These are phyloP conservation scores for Orchestes rusci DNA, from an alignment of 2,888 invertebrate genomes.

Conservation along the genomic window DNA sequence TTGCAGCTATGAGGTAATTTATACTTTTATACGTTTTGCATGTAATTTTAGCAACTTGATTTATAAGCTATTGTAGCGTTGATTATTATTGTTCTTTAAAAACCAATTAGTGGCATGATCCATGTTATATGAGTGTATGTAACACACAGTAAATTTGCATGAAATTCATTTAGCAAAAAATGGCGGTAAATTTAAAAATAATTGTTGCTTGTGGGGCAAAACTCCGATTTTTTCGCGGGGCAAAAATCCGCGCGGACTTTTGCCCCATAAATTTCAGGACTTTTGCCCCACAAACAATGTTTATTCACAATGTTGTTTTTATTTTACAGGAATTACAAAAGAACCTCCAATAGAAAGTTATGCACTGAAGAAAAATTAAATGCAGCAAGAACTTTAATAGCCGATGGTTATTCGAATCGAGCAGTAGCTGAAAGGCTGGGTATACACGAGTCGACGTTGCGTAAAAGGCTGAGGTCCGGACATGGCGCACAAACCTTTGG, in stretches of 20 bases:
- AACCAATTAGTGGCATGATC: no score
- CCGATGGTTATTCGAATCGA: slow-evolving; percentile 4
- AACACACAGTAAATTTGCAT: no score
- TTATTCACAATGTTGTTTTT: no score
- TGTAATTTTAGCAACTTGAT: neutral
- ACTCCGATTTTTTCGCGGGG: slow-evolving; percentile 3
- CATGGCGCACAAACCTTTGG: slow-evolving; percentile 1
- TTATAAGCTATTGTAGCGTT: neutral
- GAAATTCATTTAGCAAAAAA: no score
- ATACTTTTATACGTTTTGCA: slow-evolving; percentile 1
- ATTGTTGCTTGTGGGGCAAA: slow-evolving; percentile 5
- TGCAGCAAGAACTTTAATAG: slow-evolving; percentile 1
- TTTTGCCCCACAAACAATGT: no score
- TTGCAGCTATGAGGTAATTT: neutral
- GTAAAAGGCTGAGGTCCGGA: slow-evolving; percentile 8
- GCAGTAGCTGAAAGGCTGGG: slow-evolving; percentile 3
- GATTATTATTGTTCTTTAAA: slow-evolving; percentile 3
- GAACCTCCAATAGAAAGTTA: slow-evolving; percentile 5
- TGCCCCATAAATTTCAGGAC: slow-evolving; percentile 2
- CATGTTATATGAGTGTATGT: neutral
- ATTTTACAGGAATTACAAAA: slow-evolving; percentile 8
- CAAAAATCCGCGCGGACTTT: slow-evolving; percentile 9
- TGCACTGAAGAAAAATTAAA: slow-evolving; percentile 8
- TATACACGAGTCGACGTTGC: slow-evolving; percentile 7
- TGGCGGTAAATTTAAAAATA: slow-evolving; percentile 2